These are phyloP conservation scores for Scyliorhinus canicula DNA, from an alignment of 2,797 vertebrate species.

Conservation along the genomic window DNA sequence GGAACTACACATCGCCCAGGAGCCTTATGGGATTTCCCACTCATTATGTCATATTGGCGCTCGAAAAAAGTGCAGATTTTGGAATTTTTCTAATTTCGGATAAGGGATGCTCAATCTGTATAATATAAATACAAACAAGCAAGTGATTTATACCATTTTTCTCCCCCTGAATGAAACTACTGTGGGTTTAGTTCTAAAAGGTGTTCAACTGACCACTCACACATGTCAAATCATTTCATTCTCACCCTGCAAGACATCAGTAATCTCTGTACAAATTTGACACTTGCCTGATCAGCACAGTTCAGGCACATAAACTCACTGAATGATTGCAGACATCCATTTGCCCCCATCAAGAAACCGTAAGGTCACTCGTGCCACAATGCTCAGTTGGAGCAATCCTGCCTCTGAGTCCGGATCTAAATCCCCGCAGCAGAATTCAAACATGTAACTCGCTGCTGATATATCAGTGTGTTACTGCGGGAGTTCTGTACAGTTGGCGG, in stretches of 20 bases:
- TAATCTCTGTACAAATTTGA: neutral
- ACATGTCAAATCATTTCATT: neutral
- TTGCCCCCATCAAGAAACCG: neutral
- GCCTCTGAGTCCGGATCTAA: neutral
- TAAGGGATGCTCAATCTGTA: no score
- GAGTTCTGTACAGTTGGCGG: neutral
- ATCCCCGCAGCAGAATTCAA: neutral
- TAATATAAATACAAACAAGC: neutral
- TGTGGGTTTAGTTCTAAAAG: neutral
- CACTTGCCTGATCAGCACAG: neutral
- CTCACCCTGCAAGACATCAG: neutral
- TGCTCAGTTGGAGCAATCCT: neutral
- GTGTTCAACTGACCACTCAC: neutral
- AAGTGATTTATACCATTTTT: neutral
- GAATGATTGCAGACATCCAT: neutral
- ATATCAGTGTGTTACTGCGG: no score
- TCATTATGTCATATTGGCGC: no score
- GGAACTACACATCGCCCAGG: no score
- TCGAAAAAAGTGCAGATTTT: no score
- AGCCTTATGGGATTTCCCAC: no score
- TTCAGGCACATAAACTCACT: neutral
- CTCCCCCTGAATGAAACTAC: neutral
- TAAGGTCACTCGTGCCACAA: neutral
- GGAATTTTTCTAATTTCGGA: no score
- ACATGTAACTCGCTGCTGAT: neutral